Evolutionary conservation across 37 sponge, comb jelly and placozoan genomes (phyloP).

Genomic region (Crambe crambe): DNA sequence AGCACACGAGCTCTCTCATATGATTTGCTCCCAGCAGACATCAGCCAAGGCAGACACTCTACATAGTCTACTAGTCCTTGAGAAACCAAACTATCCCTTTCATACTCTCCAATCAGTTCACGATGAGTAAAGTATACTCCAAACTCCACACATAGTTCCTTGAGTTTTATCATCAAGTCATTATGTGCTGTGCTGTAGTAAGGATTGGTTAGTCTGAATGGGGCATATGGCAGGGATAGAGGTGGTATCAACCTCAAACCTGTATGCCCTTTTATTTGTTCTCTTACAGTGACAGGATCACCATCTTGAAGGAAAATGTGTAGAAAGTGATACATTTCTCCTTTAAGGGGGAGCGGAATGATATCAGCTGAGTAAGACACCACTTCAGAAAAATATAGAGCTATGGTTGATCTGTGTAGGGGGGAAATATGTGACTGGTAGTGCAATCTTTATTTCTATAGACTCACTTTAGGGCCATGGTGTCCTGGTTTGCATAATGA

Average conservation of each 20-base stretch:
- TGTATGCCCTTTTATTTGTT: too few species aligned
- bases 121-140: background rate
- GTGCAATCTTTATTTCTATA: too few species aligned
- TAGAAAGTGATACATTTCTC: too few species aligned
- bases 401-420: too few species aligned
- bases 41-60: slow-evolving; percentile 34
- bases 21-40: background rate
- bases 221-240: background rate
- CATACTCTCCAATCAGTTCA: background rate
- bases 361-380: too few species aligned
- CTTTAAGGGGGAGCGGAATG: too few species aligned
- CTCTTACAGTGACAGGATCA: too few species aligned
- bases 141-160: background rate
- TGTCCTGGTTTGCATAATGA: too few species aligned
- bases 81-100: slow-evolving; percentile 2
- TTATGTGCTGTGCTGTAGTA: background rate
- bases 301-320: too few species aligned
- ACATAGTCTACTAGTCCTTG: slow-evolving; percentile 29
- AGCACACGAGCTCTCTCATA: slow-evolving; percentile 11
- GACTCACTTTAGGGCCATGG: too few species aligned
- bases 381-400: too few species aligned
- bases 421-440: too few species aligned
- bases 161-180: background rate
- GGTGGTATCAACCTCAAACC: background rate
- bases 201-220: background rate